A percentile compares a stretch with the other conserved stretches of the same genome.
phyloP scores from a whole-genome alignment of 1,140 invertebrate genomes.

The Myzus persicae region DNA sequence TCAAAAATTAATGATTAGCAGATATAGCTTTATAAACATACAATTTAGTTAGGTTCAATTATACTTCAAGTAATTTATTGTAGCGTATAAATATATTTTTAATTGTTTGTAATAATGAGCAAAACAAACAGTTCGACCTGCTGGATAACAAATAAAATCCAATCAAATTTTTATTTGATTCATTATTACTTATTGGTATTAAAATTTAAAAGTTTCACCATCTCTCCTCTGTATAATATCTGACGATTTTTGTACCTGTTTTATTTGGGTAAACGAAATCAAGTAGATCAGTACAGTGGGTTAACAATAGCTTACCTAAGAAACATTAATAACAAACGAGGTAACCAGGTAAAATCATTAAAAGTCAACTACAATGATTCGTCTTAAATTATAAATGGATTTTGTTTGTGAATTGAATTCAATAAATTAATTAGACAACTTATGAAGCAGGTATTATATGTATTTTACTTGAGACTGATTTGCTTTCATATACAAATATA shows the following conservation, averaged over 20 bases:
- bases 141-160: too few species aligned
- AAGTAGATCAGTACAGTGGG: not conserved
- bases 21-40: not conserved
- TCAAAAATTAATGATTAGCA: not conserved
- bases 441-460: too few species aligned
- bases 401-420: not conserved
- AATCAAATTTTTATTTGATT: too few species aligned
- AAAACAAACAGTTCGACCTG: not conserved
- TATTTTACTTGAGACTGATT: not conserved
- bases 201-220: too few species aligned
- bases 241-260: not conserved
- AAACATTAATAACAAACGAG: not conserved
- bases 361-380: not conserved
- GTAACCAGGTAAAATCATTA: not conserved
- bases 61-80: not conserved
- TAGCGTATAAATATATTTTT: not conserved
- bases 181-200: too few species aligned
- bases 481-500: not conserved
- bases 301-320: not conserved
- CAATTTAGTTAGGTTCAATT: not conserved
- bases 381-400: not conserved
- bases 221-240: not conserved
- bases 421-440: constrained; percentile 4
- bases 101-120: not conserved
- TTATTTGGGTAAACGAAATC: not conserved